Evolutionary conservation across 1,140 invertebrate genomes (phyloP).

Genomic region (Ptiloglossa arizonensis): DNA sequence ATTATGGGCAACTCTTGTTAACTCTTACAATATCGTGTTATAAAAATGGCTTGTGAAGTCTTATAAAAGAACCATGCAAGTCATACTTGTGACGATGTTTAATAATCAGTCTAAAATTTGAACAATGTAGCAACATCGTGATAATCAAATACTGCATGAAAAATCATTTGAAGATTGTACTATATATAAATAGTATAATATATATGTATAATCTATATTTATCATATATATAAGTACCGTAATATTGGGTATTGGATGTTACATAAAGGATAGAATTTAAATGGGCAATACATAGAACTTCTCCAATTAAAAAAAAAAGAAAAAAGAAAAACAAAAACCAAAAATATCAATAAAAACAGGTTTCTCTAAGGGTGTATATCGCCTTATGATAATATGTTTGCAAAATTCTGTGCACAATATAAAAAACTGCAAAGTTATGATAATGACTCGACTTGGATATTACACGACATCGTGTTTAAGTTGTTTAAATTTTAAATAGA

Average conservation of each 20-base stretch:
- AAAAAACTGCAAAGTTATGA: slow-evolving; percentile 66
- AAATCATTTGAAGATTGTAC: slow-evolving; percentile 71
- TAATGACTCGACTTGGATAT: slow-evolving; percentile 56
- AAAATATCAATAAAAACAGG: background rate
- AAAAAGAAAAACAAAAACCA: background rate
- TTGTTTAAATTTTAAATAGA: slow-evolving; percentile 49
- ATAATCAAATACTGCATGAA: slow-evolving; percentile 69
- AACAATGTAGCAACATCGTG: slow-evolving; percentile 68
- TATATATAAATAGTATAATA: slow-evolving; percentile 69
- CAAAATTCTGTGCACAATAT: slow-evolving; percentile 63
- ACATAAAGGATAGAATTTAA: slow-evolving; percentile 59
- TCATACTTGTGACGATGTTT: slow-evolving; percentile 57
- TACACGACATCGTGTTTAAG: slow-evolving; percentile 53
- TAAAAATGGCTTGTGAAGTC: slow-evolving; percentile 53
- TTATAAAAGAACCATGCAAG: slow-evolving; percentile 56
- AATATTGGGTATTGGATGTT: slow-evolving; percentile 62
- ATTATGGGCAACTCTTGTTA: background rate
- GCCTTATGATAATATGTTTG: slow-evolving; percentile 55
- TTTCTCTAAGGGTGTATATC: slow-evolving; percentile 60
- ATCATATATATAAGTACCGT: slow-evolving; percentile 58
- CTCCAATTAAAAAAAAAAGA: background rate
- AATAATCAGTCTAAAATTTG: slow-evolving; percentile 68
- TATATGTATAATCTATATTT: slow-evolving; percentile 64
- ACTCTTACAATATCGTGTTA: slow-evolving; percentile 41
- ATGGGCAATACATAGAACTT: slow-evolving; percentile 41